Evolutionary conservation across 2,888 invertebrate species (phyloP).

Genomic region (Ecdyonurus torrentis): DNA sequence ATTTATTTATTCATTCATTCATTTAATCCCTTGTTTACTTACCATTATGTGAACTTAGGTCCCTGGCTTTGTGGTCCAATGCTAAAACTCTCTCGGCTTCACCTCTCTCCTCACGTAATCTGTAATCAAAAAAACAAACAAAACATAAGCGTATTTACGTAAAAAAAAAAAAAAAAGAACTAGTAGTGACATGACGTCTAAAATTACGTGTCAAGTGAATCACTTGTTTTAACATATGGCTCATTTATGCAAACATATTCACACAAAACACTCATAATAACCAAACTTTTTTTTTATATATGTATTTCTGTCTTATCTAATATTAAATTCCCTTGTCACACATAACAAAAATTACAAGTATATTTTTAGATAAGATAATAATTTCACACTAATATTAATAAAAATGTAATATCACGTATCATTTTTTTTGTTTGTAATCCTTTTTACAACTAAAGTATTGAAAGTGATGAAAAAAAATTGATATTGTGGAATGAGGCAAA

Average conservation of each 20-base stretch:
- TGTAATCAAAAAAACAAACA: slow-evolving; percentile 33
- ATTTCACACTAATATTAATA: background rate
- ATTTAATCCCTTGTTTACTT: slow-evolving; percentile 22
- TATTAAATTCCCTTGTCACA: background rate
- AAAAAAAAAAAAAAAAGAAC: background rate
- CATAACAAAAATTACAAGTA: background rate
- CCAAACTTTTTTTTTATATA: too few relatives aligned
- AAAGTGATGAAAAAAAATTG: background rate
- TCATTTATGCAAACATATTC: background rate
- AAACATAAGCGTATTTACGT: background rate
- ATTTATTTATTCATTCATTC: background rate
- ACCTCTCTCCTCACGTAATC: slow-evolving; percentile 74
- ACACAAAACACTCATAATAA: background rate
- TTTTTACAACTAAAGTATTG: background rate
- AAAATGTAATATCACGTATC: background rate
- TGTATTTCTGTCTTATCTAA: background rate
- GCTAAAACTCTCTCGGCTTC: slow-evolving; percentile 68
- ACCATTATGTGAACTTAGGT: slow-evolving; percentile 78
- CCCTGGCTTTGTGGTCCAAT: slow-evolving; percentile 67
- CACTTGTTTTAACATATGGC: background rate
- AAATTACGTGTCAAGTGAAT: background rate
- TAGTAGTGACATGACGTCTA: background rate
- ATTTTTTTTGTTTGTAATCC: background rate
- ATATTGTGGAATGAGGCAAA: background rate
- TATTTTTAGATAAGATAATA: too few relatives aligned